Conservation (phyloP, 2,113 vertebrate genomes). For the Daubentonia madagascariensis region DNA sequence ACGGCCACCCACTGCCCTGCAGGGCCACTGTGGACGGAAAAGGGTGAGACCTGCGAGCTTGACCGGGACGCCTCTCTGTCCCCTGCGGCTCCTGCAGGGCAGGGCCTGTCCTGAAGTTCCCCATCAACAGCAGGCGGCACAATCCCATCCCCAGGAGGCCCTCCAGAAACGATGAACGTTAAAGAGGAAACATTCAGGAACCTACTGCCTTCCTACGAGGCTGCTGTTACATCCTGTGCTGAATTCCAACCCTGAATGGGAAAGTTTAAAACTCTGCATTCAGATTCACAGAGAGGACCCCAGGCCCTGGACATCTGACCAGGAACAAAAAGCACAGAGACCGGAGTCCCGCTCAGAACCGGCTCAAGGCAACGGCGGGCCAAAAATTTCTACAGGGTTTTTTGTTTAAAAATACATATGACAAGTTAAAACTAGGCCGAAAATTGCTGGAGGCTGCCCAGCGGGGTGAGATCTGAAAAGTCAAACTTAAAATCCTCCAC, state of each 20-base stretch:
- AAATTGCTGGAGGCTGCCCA: not conserved
- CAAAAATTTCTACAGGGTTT: too few relatives aligned
- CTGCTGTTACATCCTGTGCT: fast-evolving
- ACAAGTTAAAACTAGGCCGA: not conserved
- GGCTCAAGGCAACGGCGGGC: not conserved
- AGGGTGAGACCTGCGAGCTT: fast-evolving
- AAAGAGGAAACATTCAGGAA: not conserved
- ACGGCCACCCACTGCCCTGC: fast-evolving
- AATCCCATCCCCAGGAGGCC: not conserved
- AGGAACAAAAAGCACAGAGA: not conserved
- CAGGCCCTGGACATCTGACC: fast-evolving
- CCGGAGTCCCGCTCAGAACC: fast-evolving
- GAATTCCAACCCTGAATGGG: too few relatives aligned
- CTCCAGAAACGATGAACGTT: fast-evolving
- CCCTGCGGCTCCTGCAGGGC: not conserved
- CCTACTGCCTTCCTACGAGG: not conserved
- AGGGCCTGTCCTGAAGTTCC: not conserved
- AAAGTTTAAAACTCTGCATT: not conserved
- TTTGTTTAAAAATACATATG: fast-evolving
- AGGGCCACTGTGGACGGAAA: not conserved
- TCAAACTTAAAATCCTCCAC: fast-evolving
- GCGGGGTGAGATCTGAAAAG: not conserved
- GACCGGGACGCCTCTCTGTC: fast-evolving
- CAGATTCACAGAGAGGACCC: not conserved
- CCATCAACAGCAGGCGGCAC: not conserved